These are phyloP conservation scores for Xestia ashworthii DNA, from an alignment of 2,888 invertebrate species.

Conservation along the genomic window DNA sequence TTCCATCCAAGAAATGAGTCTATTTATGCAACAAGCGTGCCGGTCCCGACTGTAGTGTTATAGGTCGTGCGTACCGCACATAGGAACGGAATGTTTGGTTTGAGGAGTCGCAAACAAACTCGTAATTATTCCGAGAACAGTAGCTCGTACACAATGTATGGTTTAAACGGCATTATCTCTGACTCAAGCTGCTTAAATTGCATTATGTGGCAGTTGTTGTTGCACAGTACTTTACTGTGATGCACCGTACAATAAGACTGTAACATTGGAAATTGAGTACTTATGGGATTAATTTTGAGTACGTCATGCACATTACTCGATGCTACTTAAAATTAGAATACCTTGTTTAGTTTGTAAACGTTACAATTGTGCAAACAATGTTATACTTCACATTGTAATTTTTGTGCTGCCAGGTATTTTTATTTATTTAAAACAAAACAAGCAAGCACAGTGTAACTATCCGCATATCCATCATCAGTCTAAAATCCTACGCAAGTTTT, in stretches of 20 bases:
- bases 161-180: constrained; percentile 75
- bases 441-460: constrained; percentile 21
- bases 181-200: constrained; percentile 74
- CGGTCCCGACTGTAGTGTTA: constrained; percentile 79
- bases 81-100: constrained; percentile 86
- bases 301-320: constrained; percentile 16
- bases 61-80: constrained; percentile 82
- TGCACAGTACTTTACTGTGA: constrained; percentile 40
- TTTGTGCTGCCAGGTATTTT: constrained; percentile 30
- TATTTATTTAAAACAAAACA: constrained; percentile 44
- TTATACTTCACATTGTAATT: constrained; percentile 28
- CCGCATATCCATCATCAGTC: constrained; percentile 35
- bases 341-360: constrained; percentile 27
- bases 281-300: constrained; percentile 28
- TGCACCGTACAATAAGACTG: constrained; percentile 26
- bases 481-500: constrained; percentile 41
- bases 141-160: constrained; percentile 78
- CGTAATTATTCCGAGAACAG: constrained; percentile 83
- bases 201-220: constrained; percentile 58
- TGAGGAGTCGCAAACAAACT: constrained; percentile 87
- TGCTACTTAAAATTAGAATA: constrained; percentile 13
- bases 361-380: constrained; percentile 37
- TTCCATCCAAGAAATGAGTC: constrained; percentile 86
- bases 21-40: constrained; percentile 86
- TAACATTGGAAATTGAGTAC: constrained; percentile 31